These are phyloP conservation scores for Hydrozoanthus tunicans DNA, from an alignment of 64 coral and sea anemone species.

Conservation along the genomic window DNA sequence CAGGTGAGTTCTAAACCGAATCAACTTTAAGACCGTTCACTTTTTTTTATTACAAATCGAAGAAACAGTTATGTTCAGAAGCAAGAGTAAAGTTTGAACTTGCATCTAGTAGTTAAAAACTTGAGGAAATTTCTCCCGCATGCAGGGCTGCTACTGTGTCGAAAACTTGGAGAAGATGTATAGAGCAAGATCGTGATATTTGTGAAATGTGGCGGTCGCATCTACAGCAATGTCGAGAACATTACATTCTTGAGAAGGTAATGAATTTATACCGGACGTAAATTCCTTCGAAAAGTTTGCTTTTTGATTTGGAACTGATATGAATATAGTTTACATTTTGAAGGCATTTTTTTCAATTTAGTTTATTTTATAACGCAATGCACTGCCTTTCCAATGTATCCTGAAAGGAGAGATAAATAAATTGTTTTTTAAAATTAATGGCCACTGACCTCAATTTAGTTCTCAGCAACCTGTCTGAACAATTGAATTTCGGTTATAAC, in stretches of 20 bases:
- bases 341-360: no score
- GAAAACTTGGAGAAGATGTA: slow-evolving; percentile 40
- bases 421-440: no score
- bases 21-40: not conserved
- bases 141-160: slow-evolving; percentile 31
- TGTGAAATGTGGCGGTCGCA: slow-evolving; percentile 9
- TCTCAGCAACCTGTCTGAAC: no score
- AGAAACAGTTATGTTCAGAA: not conserved
- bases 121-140: not conserved
- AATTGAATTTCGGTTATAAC: no score
- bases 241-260: slow-evolving; percentile 31
- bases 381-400: no score
- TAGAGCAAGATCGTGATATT: slow-evolving; percentile 37
- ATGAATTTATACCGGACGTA: not conserved
- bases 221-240: slow-evolving; percentile 21
- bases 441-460: no score
- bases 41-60: not conserved
- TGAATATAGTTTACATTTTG: no score
- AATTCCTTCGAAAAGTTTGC: not conserved
- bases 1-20: slow-evolving; percentile 12
- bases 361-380: no score
- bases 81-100: no score
- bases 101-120: not conserved
- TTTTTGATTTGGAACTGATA: no score
- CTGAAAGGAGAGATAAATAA: no score